Evolutionary conservation across 2,113 vertebrate genomes (phyloP).

Genomic region (Bos indicus): DNA sequence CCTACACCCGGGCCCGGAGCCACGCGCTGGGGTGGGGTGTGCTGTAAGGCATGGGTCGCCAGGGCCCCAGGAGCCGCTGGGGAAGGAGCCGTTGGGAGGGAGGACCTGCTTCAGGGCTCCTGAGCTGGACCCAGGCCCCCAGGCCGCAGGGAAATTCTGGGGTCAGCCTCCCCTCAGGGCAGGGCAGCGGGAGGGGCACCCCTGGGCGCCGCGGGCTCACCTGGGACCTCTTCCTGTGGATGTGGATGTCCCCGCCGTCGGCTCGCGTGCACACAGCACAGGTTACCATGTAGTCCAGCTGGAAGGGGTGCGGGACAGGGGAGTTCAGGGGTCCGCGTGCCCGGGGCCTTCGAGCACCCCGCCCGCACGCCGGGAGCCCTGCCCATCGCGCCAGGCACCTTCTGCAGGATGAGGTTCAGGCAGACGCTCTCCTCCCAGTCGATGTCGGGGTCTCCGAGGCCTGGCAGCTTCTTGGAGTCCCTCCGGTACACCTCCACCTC

Average conservation of each 20-base stretch:
- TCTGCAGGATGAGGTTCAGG: slow-evolving; percentile 97
- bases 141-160: rapidly evolving
- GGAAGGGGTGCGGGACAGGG: not conserved
- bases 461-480: slow-evolving; percentile 98
- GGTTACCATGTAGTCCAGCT: slow-evolving; percentile 98
- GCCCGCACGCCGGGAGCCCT: rapidly evolving
- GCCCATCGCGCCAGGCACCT: slow-evolving; percentile 76
- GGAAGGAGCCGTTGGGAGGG: too few relatives aligned
- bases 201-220: slow-evolving; percentile 74
- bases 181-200: not conserved
- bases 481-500: slow-evolving; percentile 97
- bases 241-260: slow-evolving; percentile 96
- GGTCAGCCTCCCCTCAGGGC: too few relatives aligned
- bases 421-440: slow-evolving; percentile 99
- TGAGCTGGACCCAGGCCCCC: rapidly evolving
- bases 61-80: rapidly evolving
- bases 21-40: rapidly evolving
- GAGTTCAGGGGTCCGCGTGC: rapidly evolving
- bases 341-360: rapidly evolving
- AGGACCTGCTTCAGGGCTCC: not conserved
- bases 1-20: not conserved
- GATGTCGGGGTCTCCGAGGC: slow-evolving; percentile 96
- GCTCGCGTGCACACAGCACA: slow-evolving; percentile 98
- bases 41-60: too few relatives aligned
- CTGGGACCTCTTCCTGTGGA: slow-evolving; percentile 98